A percentile compares a stretch with the other conserved stretches of the same genome.
phyloP scores from a whole-genome alignment of 2,888 invertebrate species.

The Horisme vitalbata region DNA sequence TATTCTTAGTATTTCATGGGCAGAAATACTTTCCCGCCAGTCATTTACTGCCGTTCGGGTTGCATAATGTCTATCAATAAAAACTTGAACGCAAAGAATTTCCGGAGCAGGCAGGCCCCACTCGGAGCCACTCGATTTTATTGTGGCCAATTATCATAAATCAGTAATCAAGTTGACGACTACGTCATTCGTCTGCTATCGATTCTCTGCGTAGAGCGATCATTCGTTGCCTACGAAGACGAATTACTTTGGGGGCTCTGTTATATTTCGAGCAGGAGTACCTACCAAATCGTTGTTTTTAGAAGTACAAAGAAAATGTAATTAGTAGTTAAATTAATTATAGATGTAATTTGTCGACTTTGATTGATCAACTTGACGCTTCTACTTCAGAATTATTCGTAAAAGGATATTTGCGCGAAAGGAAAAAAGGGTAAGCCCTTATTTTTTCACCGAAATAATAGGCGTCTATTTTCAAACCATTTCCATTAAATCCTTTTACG shows the following conservation, averaged over 20 bases:
- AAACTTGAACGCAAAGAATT: conserved; percentile 34
- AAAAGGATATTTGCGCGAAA: too few species aligned
- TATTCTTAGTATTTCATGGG: background rate
- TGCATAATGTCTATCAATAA: conserved; percentile 33
- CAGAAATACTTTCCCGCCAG: conserved; percentile 25
- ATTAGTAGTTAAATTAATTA: too few species aligned
- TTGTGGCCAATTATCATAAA: conserved; percentile 53
- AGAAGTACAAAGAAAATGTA: too few species aligned
- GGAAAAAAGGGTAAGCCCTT: too few species aligned
- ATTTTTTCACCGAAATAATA: too few species aligned
- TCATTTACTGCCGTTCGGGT: conserved; percentile 26
- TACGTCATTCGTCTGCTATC: conserved; percentile 46
- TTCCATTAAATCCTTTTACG: conserved; percentile 6
- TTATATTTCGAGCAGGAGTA: conserved; percentile 5
- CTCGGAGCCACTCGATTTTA: conserved; percentile 44
- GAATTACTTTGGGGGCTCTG: conserved; percentile 17
- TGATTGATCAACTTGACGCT: too few species aligned
- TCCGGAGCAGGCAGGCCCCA: conserved; percentile 31
- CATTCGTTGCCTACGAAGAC: conserved; percentile 34
- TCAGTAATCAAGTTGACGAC: conserved; percentile 49
- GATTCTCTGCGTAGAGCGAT: conserved; percentile 37
- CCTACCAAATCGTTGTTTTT: background rate
- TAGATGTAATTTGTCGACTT: too few species aligned
- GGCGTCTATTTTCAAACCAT: background rate
- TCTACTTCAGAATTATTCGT: too few species aligned